Base-by-base conservation (phyloP, 2,797 vertebrate genomes). In the Anguilla pacifica region DNA sequence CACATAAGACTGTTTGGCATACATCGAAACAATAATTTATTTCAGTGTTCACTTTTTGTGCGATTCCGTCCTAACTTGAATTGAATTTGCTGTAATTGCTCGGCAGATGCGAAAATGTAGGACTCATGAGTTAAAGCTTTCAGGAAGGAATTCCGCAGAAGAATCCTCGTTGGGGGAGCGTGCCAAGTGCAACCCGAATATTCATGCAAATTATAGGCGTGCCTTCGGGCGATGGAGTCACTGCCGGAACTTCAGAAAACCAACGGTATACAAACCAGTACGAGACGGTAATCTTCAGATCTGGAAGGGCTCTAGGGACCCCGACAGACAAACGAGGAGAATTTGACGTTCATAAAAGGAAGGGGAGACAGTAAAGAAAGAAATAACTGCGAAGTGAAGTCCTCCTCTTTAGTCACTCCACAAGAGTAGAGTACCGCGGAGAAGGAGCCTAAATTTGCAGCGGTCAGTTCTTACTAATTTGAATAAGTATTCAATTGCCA, bases 131-230 rank as follows among this genome's bases (percentile, higher is more conserved):
- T 92, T 89, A 91, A 92, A 90, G 89, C 90, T 84, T 86, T 88
- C 49, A 77, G 92, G 46, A 70, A 35, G 43, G 43, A 87, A 92
- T 92, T 93, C 92, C 87, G 91, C 64, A 83, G 90, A 88, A 89
- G 89, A 88, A 57, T 87, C 92, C 90, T 90, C 89, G 87, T 86
- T 61, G 86, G 35, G n/a, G 81, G 85, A 88, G 81, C 31, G 91
- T 90, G 91, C 92, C 92, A 93, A 93, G 93, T 89, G 91, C 87
- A 61, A 88, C 91, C 86, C 91, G 93, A 92, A 2, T 91, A 91
- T 95, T 95, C 95, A 97, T 97, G 97, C 96, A 96, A 95, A 97
- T 97, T 95, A 95, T 94, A 97, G 97, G 97, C 94, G 98, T 97
- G 97, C 94, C 96, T 96, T 94, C 91, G 89, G 91, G 91, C 92